Base-by-base conservation (phyloP, 2,113 vertebrate genomes). In the Oryzias curvinotus region DNA sequence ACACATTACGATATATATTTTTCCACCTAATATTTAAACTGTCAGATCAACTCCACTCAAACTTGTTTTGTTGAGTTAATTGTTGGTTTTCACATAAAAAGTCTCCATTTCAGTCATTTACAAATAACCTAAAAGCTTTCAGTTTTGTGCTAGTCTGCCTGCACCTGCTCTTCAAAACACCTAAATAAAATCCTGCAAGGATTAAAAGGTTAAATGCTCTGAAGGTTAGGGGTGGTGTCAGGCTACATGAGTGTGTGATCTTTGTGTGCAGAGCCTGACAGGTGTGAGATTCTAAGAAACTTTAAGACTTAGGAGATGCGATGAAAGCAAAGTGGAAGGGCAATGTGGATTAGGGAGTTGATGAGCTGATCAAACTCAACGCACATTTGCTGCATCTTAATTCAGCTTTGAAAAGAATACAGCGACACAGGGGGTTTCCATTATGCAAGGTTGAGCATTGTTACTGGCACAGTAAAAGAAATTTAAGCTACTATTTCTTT, bases 251-350 rank as follows among this genome's bases (percentile, higher is more conserved):
- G 23, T 26, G 51, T 42, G 21, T 28, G 19, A 56, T 62, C 23
- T 66, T 48, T 46, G 62, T 43, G 56, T 50, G 58, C 55, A 43
- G 42, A 36, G 36, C 36, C 23, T 25, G 59, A 67, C 59, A 58
- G 57, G 21, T 51, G 56, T 54, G 54, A 49, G 14, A 12, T 13
- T 46, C 55, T 56, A 69, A 77, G 54, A 57, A 3, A 18, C 54
- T 49, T 59, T 47, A 17, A 47, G 42, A 10, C 5, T 7, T 68
- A 56, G 21, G 21, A 77, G 54, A 46, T 70, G 45, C 18, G 14
- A 30, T 15, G 18, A 44, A 62, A 57, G 48, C 36, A 36, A 51
- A n/a, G 19, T 13, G 10, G 67, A 47, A 57, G 53, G 54, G 43
- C 25, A 21, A 17, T 50, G 58, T 7, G 2, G 41, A 49, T 76